Base-by-base conservation (phyloP, 2,888 invertebrate species). In the Tipula helvola region DNA sequence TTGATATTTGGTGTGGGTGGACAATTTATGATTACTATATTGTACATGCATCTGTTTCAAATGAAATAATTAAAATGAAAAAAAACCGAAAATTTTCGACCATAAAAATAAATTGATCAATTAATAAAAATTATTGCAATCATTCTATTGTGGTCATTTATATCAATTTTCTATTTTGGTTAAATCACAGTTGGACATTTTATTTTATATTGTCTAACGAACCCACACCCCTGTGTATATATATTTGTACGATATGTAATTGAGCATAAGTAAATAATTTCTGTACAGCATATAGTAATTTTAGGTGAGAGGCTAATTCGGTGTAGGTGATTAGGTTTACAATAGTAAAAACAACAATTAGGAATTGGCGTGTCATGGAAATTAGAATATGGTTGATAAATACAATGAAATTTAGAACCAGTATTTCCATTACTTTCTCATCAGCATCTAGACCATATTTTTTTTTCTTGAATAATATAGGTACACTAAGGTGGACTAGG, bases 101-200 rank as follows among this genome's bases (percentile, higher is more conserved):
- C 71, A 71, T 71, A 71, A 71, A 71, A 71, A 71, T 71, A 71
- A 71, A 71, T 71, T 71, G 71, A 71, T 71, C 71, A 71, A 71
- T 71, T 71, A 71, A 71, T 71, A 71, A 71, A 71, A 71, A 71
- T 71, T 71, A 71, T 71, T 71, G 28, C 71, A 71, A 71, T 71
- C 71, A 71, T 71, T 71, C 71, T 71, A 71, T 71, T 71, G 71
- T 71, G 71, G 71, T 71, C 28, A 28, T 71, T 28, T 28, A 12
- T 28, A 28, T 28, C 71, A 71, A 13, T 71, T 28, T 71, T 57
- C 7, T 57, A 10, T 57, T 28, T 57, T 57, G 71, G 71, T 71
- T 28, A 28, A 71, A 71, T 71, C 71, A 71, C 71, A 71, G 71
- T 71, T 71, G 71, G 71, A 71, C 71, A 71, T 71, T 71, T 71